Conservation (phyloP, 2,113 vertebrate genomes). For the Scomber colias region DNA sequence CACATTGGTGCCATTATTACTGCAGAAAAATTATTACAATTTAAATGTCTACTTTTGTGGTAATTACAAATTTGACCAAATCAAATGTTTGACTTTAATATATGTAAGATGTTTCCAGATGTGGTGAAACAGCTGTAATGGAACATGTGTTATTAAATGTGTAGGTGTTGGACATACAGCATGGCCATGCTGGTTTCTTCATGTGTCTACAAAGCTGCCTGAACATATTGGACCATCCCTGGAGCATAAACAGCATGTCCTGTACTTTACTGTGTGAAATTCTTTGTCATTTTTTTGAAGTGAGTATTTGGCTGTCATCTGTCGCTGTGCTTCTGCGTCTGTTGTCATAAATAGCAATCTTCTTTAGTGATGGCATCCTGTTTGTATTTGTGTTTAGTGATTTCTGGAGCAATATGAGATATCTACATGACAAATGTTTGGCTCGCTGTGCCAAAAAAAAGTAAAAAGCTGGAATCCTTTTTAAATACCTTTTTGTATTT, state of each 20-base stretch:
- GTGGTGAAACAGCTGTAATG: background rate
- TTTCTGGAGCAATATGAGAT: slow-evolving; percentile 3
- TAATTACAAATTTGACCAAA: no score
- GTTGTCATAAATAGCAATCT: slow-evolving; percentile 4
- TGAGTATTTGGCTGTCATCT: slow-evolving; percentile 6
- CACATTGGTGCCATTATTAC: no score
- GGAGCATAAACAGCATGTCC: background rate
- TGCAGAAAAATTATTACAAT: no score
- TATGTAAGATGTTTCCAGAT: background rate
- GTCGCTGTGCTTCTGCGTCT: slow-evolving; percentile 18
- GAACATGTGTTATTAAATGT: background rate
- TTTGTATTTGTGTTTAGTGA: background rate
- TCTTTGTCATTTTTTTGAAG: background rate
- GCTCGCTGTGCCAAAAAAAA: slow-evolving; percentile 62
- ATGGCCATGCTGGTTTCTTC: background rate
- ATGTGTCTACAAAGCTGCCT: slow-evolving; percentile 4
- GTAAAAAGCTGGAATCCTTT: slow-evolving; percentile 15
- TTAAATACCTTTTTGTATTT: slow-evolving; percentile 13
- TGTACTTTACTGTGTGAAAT: background rate
- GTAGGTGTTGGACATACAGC: background rate
- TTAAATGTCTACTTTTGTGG: no score
- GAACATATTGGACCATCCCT: background rate
- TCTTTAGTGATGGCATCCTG: background rate
- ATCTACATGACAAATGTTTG: slow-evolving; percentile 25
- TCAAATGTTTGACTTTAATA: background rate